Evolutionary conservation across 2,797 vertebrate species (phyloP), one percentile per base, ranked within the genome.

Genomic region (Picus viridis): DNA sequence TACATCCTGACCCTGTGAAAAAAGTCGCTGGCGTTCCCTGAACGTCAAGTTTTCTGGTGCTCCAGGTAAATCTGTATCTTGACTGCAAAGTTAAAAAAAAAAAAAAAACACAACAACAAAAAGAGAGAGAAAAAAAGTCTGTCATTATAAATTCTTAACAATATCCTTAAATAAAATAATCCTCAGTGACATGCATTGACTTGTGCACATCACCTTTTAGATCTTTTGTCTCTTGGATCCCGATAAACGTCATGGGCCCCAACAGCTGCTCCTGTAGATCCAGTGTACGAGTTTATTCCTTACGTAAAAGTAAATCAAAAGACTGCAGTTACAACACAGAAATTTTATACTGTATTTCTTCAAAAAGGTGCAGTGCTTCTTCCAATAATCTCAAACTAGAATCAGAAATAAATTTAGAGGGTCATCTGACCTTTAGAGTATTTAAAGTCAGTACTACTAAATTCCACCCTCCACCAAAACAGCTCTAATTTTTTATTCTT

Each of bases 1-100:
- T 90, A 99, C 99, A 94, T 99, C 99, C 89, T 99, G 99, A 94
- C 99, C 99, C 97, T 99, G 99, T 77, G 99, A 99, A 97, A 99
- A 99, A 89, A 99, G 99, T 89, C 99, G 99, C 67, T 99, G 99
- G 90, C 99, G 99, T 94, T 99, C 99, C 96, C 97, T 99, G 97
- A 99, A 99, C 6, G 99, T 99, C 97, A 99, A 79, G 92, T 97
- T 99, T 97, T 99, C 99, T 14, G 99, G 99, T 84, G 98, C 97
- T 94, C 98, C 99, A 58, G 98, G 97, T 96, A 98, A 95, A 95
- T 99, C 99, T 95, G 98, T 96, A 84, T 99, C 99, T 90, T 98
- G 99, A 97, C 98, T 99, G 97, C 61, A 94, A 65, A 88, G 75
- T 15, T 51, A 51, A 51, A 12, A 49, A 49, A 22, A 49, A 12